Conservation (phyloP, 2,797 vertebrate genomes). For the Danio kyathit region DNA sequence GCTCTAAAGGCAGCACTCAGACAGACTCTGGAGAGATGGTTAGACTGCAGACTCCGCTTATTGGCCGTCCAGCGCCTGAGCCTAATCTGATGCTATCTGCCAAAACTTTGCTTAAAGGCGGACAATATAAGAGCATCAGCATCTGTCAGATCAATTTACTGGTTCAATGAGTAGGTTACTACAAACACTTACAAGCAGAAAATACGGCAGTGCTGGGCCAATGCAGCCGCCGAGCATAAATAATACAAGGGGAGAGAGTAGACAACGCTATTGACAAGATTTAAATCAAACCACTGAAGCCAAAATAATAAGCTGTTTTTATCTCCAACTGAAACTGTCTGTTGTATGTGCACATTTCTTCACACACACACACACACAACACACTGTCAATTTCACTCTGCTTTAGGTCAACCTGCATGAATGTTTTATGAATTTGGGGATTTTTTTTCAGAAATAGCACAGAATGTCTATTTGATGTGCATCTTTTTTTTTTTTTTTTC, state of each 20-base stretch:
- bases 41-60: slow-evolving; percentile 40
- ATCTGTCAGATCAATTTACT: slow-evolving; percentile 60
- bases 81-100: slow-evolving; percentile 54
- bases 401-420: slow-evolving; percentile 8
- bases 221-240: slow-evolving; percentile 42
- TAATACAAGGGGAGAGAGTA: slow-evolving; percentile 36
- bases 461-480: too few relatives aligned
- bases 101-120: slow-evolving; percentile 56
- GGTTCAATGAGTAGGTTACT: slow-evolving; percentile 56
- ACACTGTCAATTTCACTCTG: slow-evolving; percentile 4
- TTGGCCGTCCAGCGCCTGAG: slow-evolving; percentile 29
- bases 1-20: slow-evolving; percentile 33
- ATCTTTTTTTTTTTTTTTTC: too few relatives aligned
- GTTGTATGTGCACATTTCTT: not conserved
- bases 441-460: not conserved
- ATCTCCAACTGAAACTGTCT: slow-evolving; percentile 38
- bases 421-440: not conserved
- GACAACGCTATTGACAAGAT: slow-evolving; percentile 46
- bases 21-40: slow-evolving; percentile 35
- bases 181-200: slow-evolving; percentile 55
- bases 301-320: slow-evolving; percentile 48
- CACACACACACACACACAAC: not conserved
- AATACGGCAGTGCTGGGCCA: slow-evolving; percentile 41
- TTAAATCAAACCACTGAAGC: slow-evolving; percentile 48
- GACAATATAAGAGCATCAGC: slow-evolving; percentile 56